Evolutionary conservation across 2,113 vertebrate genomes (phyloP), one percentile per base, ranked within the genome.

Genomic region (Thalassarche chlororhynchos): DNA sequence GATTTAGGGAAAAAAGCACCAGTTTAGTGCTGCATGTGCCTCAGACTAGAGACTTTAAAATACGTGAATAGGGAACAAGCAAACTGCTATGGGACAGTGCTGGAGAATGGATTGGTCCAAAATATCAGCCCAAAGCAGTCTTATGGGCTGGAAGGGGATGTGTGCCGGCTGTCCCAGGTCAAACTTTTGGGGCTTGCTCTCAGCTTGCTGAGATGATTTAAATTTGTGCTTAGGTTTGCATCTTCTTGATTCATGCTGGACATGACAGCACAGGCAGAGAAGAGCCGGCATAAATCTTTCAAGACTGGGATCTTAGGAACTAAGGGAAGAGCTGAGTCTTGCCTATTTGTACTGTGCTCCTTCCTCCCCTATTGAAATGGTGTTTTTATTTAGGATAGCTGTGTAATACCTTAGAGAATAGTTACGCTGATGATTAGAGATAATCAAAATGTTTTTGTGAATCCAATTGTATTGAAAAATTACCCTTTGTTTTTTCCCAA

Each of bases 81-180:
- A 62, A 72, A 55, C 19, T 60, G 2, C 0, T 4, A 12, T 38
- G 60, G 36, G 51, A 40, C 18, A 42, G 64, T 19, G n/a, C 23
- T 60, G 81, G 58, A 49, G 40, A 44, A 60, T 17, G 38, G 28
- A 42, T n/a, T 1, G 1, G 11, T 58, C 38, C 12, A 20, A 64
- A 75, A 26, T 31, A 42, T 2, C 26, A 31, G 11, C 49, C 49
- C 25, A 24, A 46, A 93, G 29, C 26, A 68, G 36, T 40, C 20
- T 71, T 28, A 8, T 10, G 38, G 66, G 34, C 44, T 70, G 51
- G 51, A 62, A 81, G 34, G 16, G 12, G 26, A 11, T 2, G 3
- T 40, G 47, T 31, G 21, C 42, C 2, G 1, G 26, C 9, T 16
- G 3, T 29, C 31, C 40, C 0, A 0, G 42, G 21, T 25, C 42